phyloP scores from a whole-genome alignment of 2,888 invertebrate genomes.

The Stegophylla sp. region DNA sequence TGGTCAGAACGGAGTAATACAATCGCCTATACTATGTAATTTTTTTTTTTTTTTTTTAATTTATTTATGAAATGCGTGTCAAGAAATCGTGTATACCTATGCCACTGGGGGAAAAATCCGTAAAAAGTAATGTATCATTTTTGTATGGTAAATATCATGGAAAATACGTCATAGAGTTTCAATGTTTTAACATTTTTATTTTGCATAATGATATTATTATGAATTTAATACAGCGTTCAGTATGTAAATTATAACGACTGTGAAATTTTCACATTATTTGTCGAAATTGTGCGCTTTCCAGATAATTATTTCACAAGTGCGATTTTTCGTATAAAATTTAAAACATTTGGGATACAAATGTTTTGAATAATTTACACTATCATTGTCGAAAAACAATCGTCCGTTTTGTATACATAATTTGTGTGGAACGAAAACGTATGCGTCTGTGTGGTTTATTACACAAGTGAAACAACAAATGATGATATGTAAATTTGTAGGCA shows the following conservation, averaged over 20 bases:
- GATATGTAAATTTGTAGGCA: too few species aligned
- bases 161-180: not conserved
- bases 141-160: not conserved
- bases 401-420: not conserved
- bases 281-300: not conserved
- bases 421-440: too few species aligned
- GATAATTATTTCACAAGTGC: too few species aligned
- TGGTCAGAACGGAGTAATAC: too few species aligned
- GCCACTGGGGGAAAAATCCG: not conserved
- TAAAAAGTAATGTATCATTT: conserved; percentile 6
- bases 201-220: conserved; percentile 1
- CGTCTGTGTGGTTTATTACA: too few species aligned
- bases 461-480: too few species aligned
- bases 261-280: conserved; percentile 9
- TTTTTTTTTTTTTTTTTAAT: not conserved
- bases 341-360: not conserved
- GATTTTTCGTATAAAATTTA: not conserved
- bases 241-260: conserved; percentile 24
- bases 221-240: not conserved
- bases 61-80: conserved; percentile 18
- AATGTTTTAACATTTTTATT: not conserved
- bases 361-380: not conserved
- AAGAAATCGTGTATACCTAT: not conserved
- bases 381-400: not conserved
- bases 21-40: not conserved